A percentile compares a stretch with the other conserved stretches of the same genome.
Evolutionary conservation across 2,113 vertebrate species (phyloP).

Genomic region (Hypanus sabinus): DNA sequence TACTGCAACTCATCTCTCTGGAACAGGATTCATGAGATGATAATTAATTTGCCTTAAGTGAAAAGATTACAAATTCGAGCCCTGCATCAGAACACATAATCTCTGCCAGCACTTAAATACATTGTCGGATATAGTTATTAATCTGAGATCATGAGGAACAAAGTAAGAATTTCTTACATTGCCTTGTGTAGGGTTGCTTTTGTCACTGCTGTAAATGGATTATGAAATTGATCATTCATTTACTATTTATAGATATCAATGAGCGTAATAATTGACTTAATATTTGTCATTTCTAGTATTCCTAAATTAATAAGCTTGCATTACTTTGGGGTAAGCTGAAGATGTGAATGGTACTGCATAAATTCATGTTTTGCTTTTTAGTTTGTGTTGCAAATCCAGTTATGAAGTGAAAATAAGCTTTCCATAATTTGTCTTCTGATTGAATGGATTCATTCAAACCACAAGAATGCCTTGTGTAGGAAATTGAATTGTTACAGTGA

Average conservation of each 20-base stretch:
- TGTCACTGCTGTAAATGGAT: background rate
- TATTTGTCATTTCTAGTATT: background rate
- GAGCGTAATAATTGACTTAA: background rate
- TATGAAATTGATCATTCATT: background rate
- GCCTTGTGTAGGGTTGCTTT: background rate
- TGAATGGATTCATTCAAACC: background rate
- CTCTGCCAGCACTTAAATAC: background rate
- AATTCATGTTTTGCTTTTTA: background rate
- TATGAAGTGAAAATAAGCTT: background rate
- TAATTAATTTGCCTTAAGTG: background rate
- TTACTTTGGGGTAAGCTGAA: background rate
- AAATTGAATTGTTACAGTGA: background rate
- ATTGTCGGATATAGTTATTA: background rate
- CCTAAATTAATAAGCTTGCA: background rate
- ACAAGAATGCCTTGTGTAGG: background rate
- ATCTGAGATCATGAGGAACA: background rate
- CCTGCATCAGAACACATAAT: background rate
- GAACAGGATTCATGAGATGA: background rate
- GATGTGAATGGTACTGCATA: background rate
- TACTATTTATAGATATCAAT: background rate
- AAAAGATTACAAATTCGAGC: background rate
- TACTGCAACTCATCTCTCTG: background rate
- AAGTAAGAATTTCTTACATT: background rate
- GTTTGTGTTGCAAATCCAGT: background rate
- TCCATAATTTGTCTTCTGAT: background rate